Percentiles rank a stretch among this genome's conserved stretches.
phyloP scores from a whole-genome alignment of 1,140 invertebrate species.

The Neodiprion virginianus region DNA sequence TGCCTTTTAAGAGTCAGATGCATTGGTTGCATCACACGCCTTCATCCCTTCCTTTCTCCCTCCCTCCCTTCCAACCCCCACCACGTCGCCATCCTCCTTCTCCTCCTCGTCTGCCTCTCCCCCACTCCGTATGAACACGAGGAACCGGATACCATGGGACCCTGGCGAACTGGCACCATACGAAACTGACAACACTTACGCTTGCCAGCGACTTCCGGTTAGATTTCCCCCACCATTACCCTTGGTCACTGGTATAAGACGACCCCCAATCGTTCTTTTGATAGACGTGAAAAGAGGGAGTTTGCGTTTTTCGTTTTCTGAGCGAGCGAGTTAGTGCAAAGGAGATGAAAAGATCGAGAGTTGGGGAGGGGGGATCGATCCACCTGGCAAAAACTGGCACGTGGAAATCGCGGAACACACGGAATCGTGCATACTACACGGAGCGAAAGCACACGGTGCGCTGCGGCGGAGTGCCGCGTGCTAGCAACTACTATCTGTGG shows the following conservation, averaged over 20 bases:
- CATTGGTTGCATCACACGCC: neutral
- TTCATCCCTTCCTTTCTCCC: slow-evolving; percentile 18
- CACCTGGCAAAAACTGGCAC: too few relatives aligned
- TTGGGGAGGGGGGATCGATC: neutral
- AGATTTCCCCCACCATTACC: neutral
- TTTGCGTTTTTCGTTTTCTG: neutral
- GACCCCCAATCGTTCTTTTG: neutral
- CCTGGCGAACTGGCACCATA: slow-evolving; percentile 44
- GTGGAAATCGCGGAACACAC: too few relatives aligned
- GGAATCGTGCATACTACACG: neutral
- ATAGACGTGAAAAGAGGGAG: neutral
- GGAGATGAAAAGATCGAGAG: neutral
- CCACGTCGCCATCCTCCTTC: neutral
- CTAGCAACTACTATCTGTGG: slow-evolving; percentile 53
- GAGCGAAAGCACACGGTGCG: neutral
- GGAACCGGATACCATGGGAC: slow-evolving; percentile 40
- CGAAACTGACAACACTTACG: slow-evolving; percentile 35
- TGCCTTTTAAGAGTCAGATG: neutral
- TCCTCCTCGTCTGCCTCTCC: neutral
- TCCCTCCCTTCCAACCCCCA: neutral
- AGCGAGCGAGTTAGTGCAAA: neutral
- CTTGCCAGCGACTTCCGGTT: neutral
- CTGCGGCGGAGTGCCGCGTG: slow-evolving; percentile 41
- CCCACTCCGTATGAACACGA: neutral
- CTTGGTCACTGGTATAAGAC: neutral